Base-by-base conservation (phyloP, 2,797 vertebrate species). In the Pseudopleuronectes americanus region DNA sequence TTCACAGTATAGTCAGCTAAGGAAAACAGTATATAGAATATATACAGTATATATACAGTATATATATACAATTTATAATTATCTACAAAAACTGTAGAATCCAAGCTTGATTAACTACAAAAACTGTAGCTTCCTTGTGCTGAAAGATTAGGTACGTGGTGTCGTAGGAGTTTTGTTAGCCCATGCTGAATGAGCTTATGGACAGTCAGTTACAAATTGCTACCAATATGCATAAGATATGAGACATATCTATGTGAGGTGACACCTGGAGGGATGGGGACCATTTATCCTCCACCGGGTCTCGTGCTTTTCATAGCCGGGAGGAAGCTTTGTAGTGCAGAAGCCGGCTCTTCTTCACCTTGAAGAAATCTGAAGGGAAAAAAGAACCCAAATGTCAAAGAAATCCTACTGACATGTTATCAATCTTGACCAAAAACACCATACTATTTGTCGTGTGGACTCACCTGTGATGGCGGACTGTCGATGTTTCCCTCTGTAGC, bases 391-490 rank as follows among this genome's bases (percentile, higher is more conserved):
- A 8, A 6, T 12, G 26, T 19, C 6, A 45, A 3, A 56, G 23
- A 57, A 14, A 16, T 19, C 12, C 36, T 38, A 12, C 9, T 38
- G 36, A 13, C 36, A 38, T 13, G 33, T 8, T 36, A 13, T 38
- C 36, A 38, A 13, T 38, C 36, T 38, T 13, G 4, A 38, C 36
- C 12, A 38, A 38, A 38, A 38, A 38, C 36, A 13, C 24, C 0
- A 1, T 7, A 48, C 9, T 33, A 8, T 24, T 22, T 41, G 24
- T 69, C 16, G 17, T 2, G 1, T 38, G 3, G 48, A 58, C 89
- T 89, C 22, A 95, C 95, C 95, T 93, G 92, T 94, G 77, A 95
- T 95, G 52, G 81, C 6, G 12, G 92, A 64, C 83, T 95, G 95
- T 64, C 24, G 89, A 47, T 79, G 92, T 86, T 93, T 94, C 43